A percentile compares a stretch with the other conserved stretches of the same genome.
Evolutionary conservation across 2,113 vertebrate species (phyloP).

Genomic region (Festucalex cinctus): DNA sequence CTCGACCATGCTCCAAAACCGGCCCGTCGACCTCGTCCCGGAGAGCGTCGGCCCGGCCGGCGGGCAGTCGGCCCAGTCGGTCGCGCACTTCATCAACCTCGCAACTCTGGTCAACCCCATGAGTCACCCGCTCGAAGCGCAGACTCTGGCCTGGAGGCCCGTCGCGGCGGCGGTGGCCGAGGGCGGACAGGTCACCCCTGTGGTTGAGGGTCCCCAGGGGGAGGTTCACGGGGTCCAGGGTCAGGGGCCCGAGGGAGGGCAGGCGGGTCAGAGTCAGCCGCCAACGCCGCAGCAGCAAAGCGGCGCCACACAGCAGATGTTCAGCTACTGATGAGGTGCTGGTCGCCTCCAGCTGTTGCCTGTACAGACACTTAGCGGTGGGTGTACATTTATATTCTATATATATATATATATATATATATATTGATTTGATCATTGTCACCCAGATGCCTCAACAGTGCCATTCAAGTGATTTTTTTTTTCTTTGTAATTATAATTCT

Average conservation of each 20-base stretch:
- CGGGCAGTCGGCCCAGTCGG: slow-evolving; percentile 72
- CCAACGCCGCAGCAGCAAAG: slow-evolving; percentile 53
- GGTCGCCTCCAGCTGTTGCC: slow-evolving; percentile 34
- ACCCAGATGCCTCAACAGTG: slow-evolving; percentile 52
- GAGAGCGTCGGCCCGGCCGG: slow-evolving; percentile 63
- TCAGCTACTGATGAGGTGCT: slow-evolving; percentile 80
- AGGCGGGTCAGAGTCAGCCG: slow-evolving; percentile 53
- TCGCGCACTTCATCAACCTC: slow-evolving; percentile 95
- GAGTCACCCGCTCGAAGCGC: slow-evolving; percentile 81
- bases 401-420: slow-evolving; percentile 14
- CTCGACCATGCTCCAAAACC: slow-evolving; percentile 88
- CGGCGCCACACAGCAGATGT: slow-evolving; percentile 81
- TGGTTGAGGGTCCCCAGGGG: slow-evolving; percentile 55
- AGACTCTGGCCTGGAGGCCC: slow-evolving; percentile 85
- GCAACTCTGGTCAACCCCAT: slow-evolving; percentile 95
- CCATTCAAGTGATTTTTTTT: slow-evolving; percentile 10
- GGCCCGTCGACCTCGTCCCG: slow-evolving; percentile 78
- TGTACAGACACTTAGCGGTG: slow-evolving; percentile 21
- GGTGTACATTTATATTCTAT: too few species aligned
- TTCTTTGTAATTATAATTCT: too few species aligned
- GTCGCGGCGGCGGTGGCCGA: slow-evolving; percentile 71
- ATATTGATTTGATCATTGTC: slow-evolving; percentile 36
- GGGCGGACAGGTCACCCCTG: slow-evolving; percentile 50
- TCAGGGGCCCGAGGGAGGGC: slow-evolving; percentile 57
- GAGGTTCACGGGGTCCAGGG: slow-evolving; percentile 62